Evolutionary conservation across 2,888 invertebrate species (phyloP).

Genomic region (Trypoxylon attenuatum): DNA sequence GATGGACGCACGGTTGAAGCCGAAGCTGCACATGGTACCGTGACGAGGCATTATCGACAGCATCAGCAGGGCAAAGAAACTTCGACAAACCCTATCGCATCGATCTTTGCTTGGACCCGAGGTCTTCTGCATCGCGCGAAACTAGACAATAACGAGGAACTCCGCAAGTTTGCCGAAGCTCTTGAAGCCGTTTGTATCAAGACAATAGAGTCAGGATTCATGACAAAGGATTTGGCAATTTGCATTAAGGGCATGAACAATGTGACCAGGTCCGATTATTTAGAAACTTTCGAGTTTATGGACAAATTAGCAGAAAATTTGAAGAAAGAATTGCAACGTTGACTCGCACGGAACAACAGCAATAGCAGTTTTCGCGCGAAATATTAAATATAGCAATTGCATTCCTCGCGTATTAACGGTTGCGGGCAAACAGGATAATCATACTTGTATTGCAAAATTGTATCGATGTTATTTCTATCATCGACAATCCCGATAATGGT

Average conservation of each 20-base stretch:
- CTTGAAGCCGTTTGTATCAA: slow-evolving; percentile 94
- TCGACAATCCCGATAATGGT: too few species aligned
- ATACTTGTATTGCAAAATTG: too few species aligned
- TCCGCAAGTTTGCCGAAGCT: slow-evolving; percentile 88
- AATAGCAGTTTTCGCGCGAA: background rate
- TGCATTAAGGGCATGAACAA: slow-evolving; percentile 96
- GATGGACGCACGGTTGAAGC: slow-evolving; percentile 99
- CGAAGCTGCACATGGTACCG: slow-evolving; percentile 99
- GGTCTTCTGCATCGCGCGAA: slow-evolving; percentile 96
- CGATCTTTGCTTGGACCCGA: slow-evolving; percentile 98
- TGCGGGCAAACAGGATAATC: background rate
- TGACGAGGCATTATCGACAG: slow-evolving; percentile 91
- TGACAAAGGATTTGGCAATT: slow-evolving; percentile 99
- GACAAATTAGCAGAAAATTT: slow-evolving; percentile 95
- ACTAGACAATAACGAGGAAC: slow-evolving; percentile 87
- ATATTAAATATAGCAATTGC: background rate
- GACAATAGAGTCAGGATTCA: slow-evolving; percentile 94
- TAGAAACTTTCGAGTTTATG: slow-evolving; percentile 98
- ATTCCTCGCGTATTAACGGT: background rate
- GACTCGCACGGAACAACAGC: slow-evolving; percentile 16
- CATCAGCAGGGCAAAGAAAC: slow-evolving; percentile 97
- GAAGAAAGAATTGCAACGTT: slow-evolving; percentile 72
- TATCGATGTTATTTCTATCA: too few species aligned
- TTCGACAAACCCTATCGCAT: slow-evolving; percentile 98
- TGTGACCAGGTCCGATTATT: slow-evolving; percentile 87